phyloP scores from a whole-genome alignment of 2,797 vertebrate species.

The Enteromius radiatus region DNA sequence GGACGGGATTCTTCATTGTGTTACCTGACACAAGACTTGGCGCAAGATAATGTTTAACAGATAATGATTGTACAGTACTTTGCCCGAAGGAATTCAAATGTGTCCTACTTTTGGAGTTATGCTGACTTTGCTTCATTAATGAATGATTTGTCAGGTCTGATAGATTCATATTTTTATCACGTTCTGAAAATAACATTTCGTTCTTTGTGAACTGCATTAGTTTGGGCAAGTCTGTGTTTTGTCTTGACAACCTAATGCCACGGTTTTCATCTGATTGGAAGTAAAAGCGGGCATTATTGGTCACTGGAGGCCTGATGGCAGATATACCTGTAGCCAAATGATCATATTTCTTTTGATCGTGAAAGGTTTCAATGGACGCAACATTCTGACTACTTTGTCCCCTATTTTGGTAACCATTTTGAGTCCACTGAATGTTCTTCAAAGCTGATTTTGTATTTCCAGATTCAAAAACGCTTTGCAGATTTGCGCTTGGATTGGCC shows the following conservation, averaged over 20 bases:
- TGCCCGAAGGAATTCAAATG: background rate
- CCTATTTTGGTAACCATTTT: background rate
- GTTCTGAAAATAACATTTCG: background rate
- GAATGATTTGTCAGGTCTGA: background rate
- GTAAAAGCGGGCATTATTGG: background rate
- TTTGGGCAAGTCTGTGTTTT: background rate
- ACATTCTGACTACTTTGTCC: background rate
- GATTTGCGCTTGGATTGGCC: background rate
- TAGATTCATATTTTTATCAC: background rate
- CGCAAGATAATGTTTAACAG: background rate
- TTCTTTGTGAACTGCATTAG: background rate
- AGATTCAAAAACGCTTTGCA: background rate
- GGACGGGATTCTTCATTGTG: background rate
- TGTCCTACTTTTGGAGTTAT: background rate
- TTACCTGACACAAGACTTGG: background rate
- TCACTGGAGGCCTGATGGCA: background rate
- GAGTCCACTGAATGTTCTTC: background rate
- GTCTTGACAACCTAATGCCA: background rate
- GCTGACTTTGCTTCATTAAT: background rate
- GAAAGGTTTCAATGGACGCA: background rate
- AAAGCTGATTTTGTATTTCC: slow-evolving; percentile 2
- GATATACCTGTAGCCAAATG: background rate
- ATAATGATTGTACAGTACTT: background rate
- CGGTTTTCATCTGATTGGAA: background rate
- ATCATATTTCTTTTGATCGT: background rate